Evolutionary conservation across 1,140 invertebrate species (phyloP).

Genomic region (Drosophila sturtevanti): DNA sequence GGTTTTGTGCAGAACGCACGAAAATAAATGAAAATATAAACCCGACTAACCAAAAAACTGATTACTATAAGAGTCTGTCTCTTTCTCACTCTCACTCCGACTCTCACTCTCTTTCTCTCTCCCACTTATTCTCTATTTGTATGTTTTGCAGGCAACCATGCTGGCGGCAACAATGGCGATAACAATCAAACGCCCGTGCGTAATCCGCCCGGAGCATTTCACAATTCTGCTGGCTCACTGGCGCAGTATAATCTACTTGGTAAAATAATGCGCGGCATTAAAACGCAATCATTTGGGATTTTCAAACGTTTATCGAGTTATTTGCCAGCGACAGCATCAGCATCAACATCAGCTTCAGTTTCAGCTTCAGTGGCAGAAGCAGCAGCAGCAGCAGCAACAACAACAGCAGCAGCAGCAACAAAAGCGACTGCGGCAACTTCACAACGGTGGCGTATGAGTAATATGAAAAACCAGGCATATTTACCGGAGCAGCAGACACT

Average conservation of each 20-base stretch:
- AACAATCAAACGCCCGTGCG: constrained; percentile 82
- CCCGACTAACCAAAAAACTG: constrained; percentile 77
- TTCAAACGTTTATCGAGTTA: constrained; percentile 82
- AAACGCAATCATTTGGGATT: constrained; percentile 83
- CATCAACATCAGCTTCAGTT: constrained; percentile 6
- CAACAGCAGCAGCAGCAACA: background rate
- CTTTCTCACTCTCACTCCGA: background rate
- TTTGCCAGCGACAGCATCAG: constrained; percentile 52
- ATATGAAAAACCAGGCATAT: constrained; percentile 58
- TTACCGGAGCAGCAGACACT: constrained; percentile 60
- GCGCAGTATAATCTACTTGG: constrained; percentile 82
- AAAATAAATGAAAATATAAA: constrained; percentile 79
- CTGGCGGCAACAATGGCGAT: constrained; percentile 76
- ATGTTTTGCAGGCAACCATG: constrained; percentile 65
- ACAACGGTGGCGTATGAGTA: constrained; percentile 74
- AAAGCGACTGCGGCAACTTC: constrained; percentile 11
- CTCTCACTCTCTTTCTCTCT: constrained; percentile 13
- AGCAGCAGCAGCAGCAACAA: background rate
- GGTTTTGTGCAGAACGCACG: constrained; percentile 50
- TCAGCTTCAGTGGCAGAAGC: background rate
- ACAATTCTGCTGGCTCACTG: constrained; percentile 82
- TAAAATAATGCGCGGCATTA: constrained; percentile 82
- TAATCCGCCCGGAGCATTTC: constrained; percentile 83
- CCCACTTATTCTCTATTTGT: constrained; percentile 12
- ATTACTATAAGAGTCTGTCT: constrained; percentile 55